phyloP scores from a whole-genome alignment of 2,113 vertebrate genomes.

The Butorides virescens region DNA sequence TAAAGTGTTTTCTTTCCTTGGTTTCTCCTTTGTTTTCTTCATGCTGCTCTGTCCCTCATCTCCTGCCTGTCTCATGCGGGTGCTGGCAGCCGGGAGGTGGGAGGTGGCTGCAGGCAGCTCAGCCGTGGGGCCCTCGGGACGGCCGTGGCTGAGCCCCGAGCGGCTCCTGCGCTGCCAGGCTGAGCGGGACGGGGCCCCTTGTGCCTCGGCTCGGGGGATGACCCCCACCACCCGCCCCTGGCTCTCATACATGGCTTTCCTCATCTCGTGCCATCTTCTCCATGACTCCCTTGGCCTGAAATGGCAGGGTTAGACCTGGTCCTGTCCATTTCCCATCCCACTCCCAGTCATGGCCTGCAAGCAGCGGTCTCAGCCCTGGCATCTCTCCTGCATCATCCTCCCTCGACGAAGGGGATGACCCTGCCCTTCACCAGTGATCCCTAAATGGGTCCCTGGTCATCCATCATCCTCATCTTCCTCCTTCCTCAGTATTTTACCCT shows the following conservation, averaged over 20 bases:
- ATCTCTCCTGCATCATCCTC: not conserved
- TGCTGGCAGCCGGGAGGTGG: not conserved
- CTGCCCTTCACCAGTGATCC: not conserved
- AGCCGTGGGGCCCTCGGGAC: accelerated
- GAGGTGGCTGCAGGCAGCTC: not conserved
- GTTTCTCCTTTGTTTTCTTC: constrained; percentile 50
- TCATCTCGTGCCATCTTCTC: not conserved
- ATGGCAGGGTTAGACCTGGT: not conserved
- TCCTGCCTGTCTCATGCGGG: not conserved
- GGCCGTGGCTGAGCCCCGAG: not conserved
- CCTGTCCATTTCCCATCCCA: not conserved
- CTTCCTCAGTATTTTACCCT: not conserved
- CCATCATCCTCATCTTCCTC: not conserved
- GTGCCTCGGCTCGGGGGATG: not conserved
- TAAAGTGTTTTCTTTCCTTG: constrained; percentile 11
- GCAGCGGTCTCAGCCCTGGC: not conserved
- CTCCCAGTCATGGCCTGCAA: not conserved
- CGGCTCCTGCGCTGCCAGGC: not conserved
- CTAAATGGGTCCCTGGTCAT: not conserved
- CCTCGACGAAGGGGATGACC: not conserved
- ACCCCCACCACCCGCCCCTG: not conserved
- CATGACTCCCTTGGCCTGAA: not conserved
- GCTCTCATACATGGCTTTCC: not conserved
- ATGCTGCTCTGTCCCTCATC: constrained; percentile 18
- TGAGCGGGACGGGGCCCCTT: not conserved